These are phyloP conservation scores for Ylistrum balloti DNA, from an alignment of 1,140 invertebrate genomes.

Conservation along the genomic window DNA sequence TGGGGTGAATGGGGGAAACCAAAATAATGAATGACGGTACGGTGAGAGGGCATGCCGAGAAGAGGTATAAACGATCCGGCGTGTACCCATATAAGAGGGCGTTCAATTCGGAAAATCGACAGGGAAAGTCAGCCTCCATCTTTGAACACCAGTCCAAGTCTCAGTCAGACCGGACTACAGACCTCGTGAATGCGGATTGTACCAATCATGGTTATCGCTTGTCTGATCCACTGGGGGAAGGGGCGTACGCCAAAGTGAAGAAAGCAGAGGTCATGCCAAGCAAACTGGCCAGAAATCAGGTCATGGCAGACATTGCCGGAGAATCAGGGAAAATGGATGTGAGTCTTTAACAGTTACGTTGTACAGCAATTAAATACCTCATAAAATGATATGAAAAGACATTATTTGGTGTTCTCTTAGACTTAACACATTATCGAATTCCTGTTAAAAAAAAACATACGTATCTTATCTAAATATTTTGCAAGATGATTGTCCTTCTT, in stretches of 20 bases:
- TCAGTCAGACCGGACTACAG: constrained; percentile 49
- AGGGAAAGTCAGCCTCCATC: constrained; percentile 46
- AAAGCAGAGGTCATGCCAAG: constrained; percentile 66
- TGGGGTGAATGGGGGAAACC: not conserved
- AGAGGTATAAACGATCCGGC: not conserved
- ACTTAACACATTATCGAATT: too few relatives aligned
- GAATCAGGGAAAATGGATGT: constrained; percentile 60
- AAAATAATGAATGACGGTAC: not conserved
- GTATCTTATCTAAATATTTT: too few relatives aligned
- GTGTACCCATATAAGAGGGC: not conserved
- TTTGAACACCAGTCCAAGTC: constrained; percentile 53
- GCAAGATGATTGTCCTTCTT: too few relatives aligned
- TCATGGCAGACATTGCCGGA: constrained; percentile 53
- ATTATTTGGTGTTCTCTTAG: too few relatives aligned
- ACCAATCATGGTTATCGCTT: constrained; percentile 67
- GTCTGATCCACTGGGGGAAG: constrained; percentile 65
- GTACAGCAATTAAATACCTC: too few relatives aligned
- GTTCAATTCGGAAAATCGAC: not conserved
- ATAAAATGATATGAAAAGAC: too few relatives aligned
- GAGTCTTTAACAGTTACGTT: too few relatives aligned
- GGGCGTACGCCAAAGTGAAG: constrained; percentile 72
- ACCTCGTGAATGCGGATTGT: constrained; percentile 63
- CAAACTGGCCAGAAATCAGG: constrained; percentile 63
- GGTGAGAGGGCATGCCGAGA: not conserved
- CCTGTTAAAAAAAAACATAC: too few relatives aligned